Evolutionary conservation across 2,797 vertebrate genomes (phyloP).

Genomic region (Heliangelus exortis): DNA sequence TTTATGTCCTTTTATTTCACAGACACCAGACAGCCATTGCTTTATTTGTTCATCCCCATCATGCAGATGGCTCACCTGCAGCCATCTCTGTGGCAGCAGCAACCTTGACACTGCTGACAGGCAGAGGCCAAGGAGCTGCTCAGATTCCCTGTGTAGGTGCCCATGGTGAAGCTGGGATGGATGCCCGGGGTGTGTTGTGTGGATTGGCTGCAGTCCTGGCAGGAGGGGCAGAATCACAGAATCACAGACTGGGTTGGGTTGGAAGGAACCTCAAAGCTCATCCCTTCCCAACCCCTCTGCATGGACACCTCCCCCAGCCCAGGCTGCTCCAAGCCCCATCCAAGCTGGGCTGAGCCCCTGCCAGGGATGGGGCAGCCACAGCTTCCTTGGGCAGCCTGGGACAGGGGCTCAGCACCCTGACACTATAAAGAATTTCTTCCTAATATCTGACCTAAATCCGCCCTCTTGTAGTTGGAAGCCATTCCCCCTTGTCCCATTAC

Average conservation of each 20-base stretch:
- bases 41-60: slow-evolving; percentile 38
- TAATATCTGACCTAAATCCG: no score
- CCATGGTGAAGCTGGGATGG: slow-evolving; percentile 8
- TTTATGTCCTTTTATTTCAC: slow-evolving; percentile 32
- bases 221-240: neutral
- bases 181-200: neutral
- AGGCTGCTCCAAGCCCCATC: no score
- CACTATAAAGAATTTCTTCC: no score
- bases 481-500: no score
- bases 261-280: neutral
- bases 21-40: neutral
- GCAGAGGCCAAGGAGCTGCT: slow-evolving; percentile 54
- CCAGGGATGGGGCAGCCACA: no score
- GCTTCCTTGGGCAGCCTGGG: no score
- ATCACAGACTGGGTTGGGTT: no score
- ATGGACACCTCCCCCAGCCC: no score
- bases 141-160: slow-evolving; percentile 28
- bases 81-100: slow-evolving; percentile 42
- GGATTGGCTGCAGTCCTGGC: rapidly evolving
- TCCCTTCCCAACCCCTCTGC: no score
- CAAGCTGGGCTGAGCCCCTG: no score
- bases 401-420: no score
- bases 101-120: slow-evolving; percentile 42
- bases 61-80: slow-evolving; percentile 1
- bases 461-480: no score